phyloP scores from a whole-genome alignment of 2,888 invertebrate genomes.

The Acleris literana region DNA sequence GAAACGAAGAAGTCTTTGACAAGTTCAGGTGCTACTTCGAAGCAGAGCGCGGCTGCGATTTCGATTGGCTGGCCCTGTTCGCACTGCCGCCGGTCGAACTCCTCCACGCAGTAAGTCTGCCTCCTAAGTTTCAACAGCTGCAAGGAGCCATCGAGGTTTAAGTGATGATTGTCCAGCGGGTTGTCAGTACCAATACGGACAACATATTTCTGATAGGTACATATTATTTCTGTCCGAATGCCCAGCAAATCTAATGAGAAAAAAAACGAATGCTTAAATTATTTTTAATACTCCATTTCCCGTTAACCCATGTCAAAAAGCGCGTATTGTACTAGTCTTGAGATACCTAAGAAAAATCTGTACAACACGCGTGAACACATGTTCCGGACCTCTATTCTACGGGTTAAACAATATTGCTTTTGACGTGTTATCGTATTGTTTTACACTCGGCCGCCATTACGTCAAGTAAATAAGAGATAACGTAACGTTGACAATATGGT shows the following conservation, averaged over 20 bases:
- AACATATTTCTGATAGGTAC: slow-evolving; percentile 56
- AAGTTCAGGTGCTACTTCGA: slow-evolving; percentile 47
- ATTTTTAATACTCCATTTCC: too few relatives aligned
- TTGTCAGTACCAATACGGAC: slow-evolving; percentile 51
- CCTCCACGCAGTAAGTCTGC: slow-evolving; percentile 72
- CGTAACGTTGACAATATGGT: too few relatives aligned
- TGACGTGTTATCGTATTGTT: too few relatives aligned
- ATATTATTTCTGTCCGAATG: slow-evolving; percentile 55
- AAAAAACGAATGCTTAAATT: slow-evolving; percentile 11
- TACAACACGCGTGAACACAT: too few relatives aligned
- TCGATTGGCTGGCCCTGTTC: slow-evolving; percentile 48
- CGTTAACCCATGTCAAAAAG: too few relatives aligned
- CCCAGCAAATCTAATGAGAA: slow-evolving; percentile 62
- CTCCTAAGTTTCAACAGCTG: slow-evolving; percentile 48
- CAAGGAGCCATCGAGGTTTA: slow-evolving; percentile 56
- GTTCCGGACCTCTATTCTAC: too few relatives aligned
- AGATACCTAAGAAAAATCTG: too few relatives aligned
- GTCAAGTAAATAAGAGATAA: too few relatives aligned
- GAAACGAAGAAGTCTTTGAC: slow-evolving; percentile 64
- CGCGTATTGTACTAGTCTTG: too few relatives aligned
- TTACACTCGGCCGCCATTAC: too few relatives aligned
- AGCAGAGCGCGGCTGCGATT: slow-evolving; percentile 66
- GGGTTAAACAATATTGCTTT: too few relatives aligned
- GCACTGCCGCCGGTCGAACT: slow-evolving; percentile 65
- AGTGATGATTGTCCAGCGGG: slow-evolving; percentile 53